phyloP scores from a whole-genome alignment of 2,888 invertebrate species.

The Lasioglossum oenotherae region DNA sequence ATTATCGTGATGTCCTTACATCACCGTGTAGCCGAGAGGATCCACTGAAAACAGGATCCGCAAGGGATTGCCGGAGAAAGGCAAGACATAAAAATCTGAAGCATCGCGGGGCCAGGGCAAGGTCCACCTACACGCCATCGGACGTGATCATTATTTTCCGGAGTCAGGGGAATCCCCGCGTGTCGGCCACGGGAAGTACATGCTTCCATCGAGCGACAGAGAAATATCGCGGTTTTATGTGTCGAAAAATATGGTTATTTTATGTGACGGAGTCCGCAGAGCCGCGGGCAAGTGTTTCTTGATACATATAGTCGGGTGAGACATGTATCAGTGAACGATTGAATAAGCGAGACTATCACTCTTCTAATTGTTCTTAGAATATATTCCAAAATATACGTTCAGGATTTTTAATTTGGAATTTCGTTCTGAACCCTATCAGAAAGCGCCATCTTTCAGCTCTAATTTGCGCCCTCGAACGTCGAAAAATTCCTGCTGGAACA shows the following conservation, averaged over 20 bases:
- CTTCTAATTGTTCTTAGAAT: no score
- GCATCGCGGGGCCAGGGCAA: not conserved
- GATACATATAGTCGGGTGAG: not conserved
- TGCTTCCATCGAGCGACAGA: slow-evolving; percentile 32
- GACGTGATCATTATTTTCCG: slow-evolving; percentile 54
- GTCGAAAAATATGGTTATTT: slow-evolving; percentile 56
- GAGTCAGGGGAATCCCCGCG: slow-evolving; percentile 40
- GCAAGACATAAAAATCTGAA: slow-evolving; percentile 36
- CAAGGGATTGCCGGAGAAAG: not conserved
- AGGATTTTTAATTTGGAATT: no score
- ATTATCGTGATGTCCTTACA: slow-evolving; percentile 14
- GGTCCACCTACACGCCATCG: slow-evolving; percentile 29
- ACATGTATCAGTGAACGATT: not conserved
- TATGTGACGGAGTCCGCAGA: slow-evolving; percentile 25
- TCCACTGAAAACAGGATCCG: slow-evolving; percentile 16
- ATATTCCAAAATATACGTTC: no score
- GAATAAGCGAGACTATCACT: no score
- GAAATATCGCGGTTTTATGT: slow-evolving; percentile 51
- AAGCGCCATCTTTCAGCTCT: no score
- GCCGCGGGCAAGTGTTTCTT: not conserved
- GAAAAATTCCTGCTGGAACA: no score
- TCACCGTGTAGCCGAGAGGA: not conserved
- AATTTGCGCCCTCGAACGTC: no score
- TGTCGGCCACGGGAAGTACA: slow-evolving; percentile 20
- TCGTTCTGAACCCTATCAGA: no score